Evolutionary conservation across 2,113 vertebrate genomes (phyloP).

Genomic region (Oncorhynchus keta): DNA sequence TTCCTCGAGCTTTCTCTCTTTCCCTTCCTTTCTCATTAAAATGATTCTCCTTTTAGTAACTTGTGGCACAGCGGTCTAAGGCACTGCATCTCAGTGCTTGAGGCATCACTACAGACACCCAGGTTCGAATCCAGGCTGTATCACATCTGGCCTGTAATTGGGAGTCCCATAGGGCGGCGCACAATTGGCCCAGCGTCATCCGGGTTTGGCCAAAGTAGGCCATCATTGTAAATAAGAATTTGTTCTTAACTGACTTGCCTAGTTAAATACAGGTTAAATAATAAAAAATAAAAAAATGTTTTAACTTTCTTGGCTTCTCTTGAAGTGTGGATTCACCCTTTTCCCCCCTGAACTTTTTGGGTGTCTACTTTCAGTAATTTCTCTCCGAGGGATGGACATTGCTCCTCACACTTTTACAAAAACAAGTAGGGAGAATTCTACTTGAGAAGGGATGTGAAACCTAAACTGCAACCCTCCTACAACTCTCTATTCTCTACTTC

Average conservation of each 20-base stretch:
- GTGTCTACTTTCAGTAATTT: neutral
- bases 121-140: too few relatives aligned
- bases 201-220: too few relatives aligned
- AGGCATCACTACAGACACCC: too few relatives aligned
- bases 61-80: too few relatives aligned
- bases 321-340: slow-evolving; percentile 18
- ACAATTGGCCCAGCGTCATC: too few relatives aligned
- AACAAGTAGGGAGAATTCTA: slow-evolving; percentile 29
- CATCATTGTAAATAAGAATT: too few relatives aligned
- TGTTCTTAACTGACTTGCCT: too few relatives aligned
- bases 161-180: too few relatives aligned
- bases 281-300: neutral
- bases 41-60: slow-evolving; percentile 1
- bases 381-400: slow-evolving; percentile 33
- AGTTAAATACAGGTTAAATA: too few relatives aligned
- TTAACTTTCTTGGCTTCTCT: slow-evolving; percentile 6
- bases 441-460: slow-evolving; percentile 52
- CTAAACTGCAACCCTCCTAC: slow-evolving; percentile 22
- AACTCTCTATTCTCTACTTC: slow-evolving; percentile 23
- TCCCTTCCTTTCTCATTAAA: neutral
- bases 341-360: neutral
- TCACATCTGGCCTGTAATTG: too few relatives aligned
- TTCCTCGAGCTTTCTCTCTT: neutral
- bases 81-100: too few relatives aligned
- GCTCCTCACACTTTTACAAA: slow-evolving; percentile 39